A percentile compares a stretch with the other conserved stretches of the same genome.
These are phyloP conservation scores for Fragum sueziense DNA, from an alignment of 2,888 invertebrate species.

Conservation along the genomic window DNA sequence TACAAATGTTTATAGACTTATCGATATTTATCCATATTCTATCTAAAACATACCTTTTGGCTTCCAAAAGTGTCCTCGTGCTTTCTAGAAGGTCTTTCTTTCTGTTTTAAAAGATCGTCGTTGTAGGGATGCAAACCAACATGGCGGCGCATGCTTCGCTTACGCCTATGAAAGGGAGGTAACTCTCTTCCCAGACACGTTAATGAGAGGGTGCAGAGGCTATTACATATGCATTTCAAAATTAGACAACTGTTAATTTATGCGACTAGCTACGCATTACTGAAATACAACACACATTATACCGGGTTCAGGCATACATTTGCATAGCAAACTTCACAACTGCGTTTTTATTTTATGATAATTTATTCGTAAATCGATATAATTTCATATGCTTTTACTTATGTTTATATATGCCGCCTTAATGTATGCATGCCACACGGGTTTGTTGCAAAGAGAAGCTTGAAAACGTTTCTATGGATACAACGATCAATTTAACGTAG, in stretches of 20 bases:
- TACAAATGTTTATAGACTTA: too few species aligned
- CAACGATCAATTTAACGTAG: not conserved
- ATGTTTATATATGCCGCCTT: conserved; percentile 16
- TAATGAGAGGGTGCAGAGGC: not conserved
- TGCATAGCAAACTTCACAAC: not conserved
- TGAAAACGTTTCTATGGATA: not conserved
- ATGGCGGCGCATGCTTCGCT: conserved; percentile 9
- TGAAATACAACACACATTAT: not conserved
- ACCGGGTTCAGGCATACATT: not conserved
- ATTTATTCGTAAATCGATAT: conserved; percentile 16
- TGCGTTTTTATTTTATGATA: conserved; percentile 1
- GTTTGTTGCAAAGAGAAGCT: not conserved
- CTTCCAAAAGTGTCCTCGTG: not conserved
- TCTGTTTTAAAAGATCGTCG: conserved; percentile 5
- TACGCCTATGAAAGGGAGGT: conserved; percentile 10
- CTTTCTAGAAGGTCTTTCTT: not conserved
- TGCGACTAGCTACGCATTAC: not conserved
- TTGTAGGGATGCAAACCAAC: conserved; percentile 2
- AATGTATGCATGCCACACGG: not conserved
- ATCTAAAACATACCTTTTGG: not conserved
- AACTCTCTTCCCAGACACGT: not conserved
- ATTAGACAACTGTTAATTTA: not conserved
- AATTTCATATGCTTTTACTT: conserved; percentile 5
- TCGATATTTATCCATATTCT: not conserved
- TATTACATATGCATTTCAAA: not conserved